These are phyloP conservation scores for Cololabis saira DNA, from an alignment of 2,113 vertebrate genomes.

Conservation along the genomic window DNA sequence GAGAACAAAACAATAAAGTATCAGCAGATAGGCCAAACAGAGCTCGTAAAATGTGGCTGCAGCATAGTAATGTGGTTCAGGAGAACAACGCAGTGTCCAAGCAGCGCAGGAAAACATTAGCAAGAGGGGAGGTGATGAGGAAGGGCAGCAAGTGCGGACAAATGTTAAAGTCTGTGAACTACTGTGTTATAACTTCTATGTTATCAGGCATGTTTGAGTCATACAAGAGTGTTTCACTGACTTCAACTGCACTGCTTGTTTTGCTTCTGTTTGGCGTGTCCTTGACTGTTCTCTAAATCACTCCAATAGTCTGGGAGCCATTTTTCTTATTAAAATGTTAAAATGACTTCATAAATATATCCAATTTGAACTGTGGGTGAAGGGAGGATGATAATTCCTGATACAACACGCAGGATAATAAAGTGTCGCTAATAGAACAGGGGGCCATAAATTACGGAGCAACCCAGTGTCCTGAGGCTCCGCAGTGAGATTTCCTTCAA, in stretches of 20 bases:
- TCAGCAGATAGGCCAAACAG: slow-evolving; percentile 28
- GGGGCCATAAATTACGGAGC: slow-evolving; percentile 44
- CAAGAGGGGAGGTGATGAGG: slow-evolving; percentile 4
- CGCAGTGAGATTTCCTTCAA: slow-evolving; percentile 31
- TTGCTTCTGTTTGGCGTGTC: not conserved
- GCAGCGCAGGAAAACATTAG: slow-evolving; percentile 25
- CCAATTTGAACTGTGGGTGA: slow-evolving; percentile 10
- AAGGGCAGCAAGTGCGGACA: not conserved
- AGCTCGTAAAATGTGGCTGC: slow-evolving; percentile 30
- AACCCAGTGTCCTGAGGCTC: slow-evolving; percentile 19
- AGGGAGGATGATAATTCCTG: slow-evolving; percentile 21
- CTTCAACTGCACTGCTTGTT: not conserved
- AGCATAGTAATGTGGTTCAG: slow-evolving; percentile 20
- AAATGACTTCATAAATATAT: slow-evolving; percentile 52
- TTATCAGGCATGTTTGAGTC: not conserved
- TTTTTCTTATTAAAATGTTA: slow-evolving; percentile 23
- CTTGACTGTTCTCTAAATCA: slow-evolving; percentile 36
- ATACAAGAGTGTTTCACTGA: not conserved
- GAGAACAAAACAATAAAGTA: slow-evolving; percentile 58
- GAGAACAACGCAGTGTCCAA: slow-evolving; percentile 9
- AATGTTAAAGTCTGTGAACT: not conserved
- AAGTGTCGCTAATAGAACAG: slow-evolving; percentile 43
- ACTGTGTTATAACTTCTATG: no score
- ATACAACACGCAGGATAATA: slow-evolving; percentile 28
- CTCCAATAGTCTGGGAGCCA: slow-evolving; percentile 12